phyloP scores from a whole-genome alignment of 2,113 vertebrate species.

The Alosa alosa region DNA sequence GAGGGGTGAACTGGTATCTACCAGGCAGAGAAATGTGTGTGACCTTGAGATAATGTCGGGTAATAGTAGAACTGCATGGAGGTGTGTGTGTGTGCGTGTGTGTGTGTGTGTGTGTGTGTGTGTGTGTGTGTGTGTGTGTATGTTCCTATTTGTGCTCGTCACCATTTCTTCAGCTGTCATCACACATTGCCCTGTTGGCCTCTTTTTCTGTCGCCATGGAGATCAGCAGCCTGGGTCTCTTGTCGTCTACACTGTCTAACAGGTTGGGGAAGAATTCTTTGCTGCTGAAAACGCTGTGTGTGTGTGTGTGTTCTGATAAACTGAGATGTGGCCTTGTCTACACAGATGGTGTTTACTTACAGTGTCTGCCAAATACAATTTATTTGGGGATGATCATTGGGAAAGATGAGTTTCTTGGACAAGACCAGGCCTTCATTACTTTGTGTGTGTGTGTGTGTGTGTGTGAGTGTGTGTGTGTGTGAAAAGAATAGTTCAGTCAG shows the following conservation, averaged over 20 bases:
- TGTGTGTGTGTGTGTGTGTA: constrained; percentile 32
- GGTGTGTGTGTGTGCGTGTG: constrained; percentile 7
- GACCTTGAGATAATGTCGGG: not conserved
- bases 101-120: constrained; percentile 36
- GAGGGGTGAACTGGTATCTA: not conserved
- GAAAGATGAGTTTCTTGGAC: not conserved
- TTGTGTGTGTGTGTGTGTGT: not conserved
- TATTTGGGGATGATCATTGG: not conserved
- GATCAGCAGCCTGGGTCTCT: constrained; percentile 30
- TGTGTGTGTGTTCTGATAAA: not conserved
- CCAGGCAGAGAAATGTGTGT: not conserved
- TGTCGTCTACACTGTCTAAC: constrained; percentile 25
- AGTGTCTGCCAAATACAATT: not conserved
- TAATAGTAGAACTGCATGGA: not conserved
- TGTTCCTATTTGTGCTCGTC: constrained; percentile 36
- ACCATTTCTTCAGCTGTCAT: constrained; percentile 38
- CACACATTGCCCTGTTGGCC: constrained; percentile 33
- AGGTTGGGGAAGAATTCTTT: not conserved
- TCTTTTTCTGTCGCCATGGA: constrained; percentile 37
- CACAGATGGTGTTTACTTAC: not conserved
- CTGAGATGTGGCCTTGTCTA: not conserved
- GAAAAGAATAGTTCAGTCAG: no score
- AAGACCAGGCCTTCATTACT: not conserved
- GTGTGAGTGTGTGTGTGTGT: not conserved
- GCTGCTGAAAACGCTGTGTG: not conserved